Base-by-base conservation (phyloP, 2,797 vertebrate species). In the Brachyrhaphis roseni region DNA sequence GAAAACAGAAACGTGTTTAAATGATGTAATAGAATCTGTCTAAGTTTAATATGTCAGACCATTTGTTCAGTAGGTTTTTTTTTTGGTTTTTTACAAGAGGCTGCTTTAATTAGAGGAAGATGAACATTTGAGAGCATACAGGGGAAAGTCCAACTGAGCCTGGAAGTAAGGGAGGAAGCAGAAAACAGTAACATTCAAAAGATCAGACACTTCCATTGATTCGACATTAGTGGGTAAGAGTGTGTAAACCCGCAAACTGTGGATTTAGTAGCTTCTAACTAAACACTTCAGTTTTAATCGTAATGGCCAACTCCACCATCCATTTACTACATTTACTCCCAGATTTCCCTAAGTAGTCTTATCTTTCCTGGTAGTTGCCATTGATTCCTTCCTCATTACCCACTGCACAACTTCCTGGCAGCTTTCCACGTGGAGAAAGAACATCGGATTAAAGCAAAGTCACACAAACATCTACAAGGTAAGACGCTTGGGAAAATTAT, bases 1-100 rank as follows among this genome's bases (percentile, higher is more conserved):
- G 23, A 84, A 80, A 18, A 73, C 85, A 59, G 78, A 64, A 79
- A 89, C 76, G 66, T 72, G 75, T 78, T 81, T 81, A 83, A 5
- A 4, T 73, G 43, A 23, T 51, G 49, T 23, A 51, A 23, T 26
- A 81, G 79, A 84, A 34, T 75, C 15, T 16, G 77, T 72, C 36
- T 51, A 82, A 0, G 26, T 79, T 84, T 46, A 81, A 62, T 82
- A 34, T 74, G 13, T 72, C 78, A 41, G 4, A 18, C 49, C 34
- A 28, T 39, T 53, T 49, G 31, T 51, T 31, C 26, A 11, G 20
- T 55, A 78, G 62, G 4, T 36, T 31, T 16, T 18, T 43, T 31
- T 72, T 73, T 26, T 72, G 39, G 47, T 47, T 45, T 47, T 49
- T 57, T 8, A 31, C 12, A n/a, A 39, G 62, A 64, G 62, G 15